Percentiles rank a stretch among this genome's conserved stretches.
phyloP scores from a whole-genome alignment of 2,888 invertebrate species.

The Phalera bucephala region DNA sequence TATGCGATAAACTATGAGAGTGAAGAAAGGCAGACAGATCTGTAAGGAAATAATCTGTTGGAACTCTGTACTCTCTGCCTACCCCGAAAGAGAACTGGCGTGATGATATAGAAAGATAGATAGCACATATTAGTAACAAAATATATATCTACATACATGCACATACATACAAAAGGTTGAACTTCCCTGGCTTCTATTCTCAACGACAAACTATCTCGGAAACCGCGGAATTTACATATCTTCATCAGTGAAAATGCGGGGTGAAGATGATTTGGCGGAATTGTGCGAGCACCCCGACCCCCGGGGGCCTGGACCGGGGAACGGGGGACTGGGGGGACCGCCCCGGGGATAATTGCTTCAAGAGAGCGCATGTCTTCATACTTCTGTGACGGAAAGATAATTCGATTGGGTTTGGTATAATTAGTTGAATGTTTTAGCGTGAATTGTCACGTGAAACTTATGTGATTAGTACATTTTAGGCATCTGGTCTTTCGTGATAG shows the following conservation, averaged over 20 bases:
- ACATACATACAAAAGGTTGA: constrained; percentile 39
- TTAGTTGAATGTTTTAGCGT: constrained; percentile 38
- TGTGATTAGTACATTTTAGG: too few relatives aligned
- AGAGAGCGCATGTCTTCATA: constrained; percentile 70
- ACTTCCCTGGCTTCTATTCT: constrained; percentile 20
- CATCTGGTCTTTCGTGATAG: too few relatives aligned
- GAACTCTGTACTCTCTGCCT: too few relatives aligned
- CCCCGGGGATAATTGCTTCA: constrained; percentile 57
- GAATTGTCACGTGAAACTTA: too few relatives aligned
- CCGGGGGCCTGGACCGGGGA: constrained; percentile 14
- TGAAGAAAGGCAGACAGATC: too few relatives aligned
- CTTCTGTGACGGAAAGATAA: constrained; percentile 69
- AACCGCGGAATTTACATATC: constrained; percentile 70
- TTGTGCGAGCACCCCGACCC: constrained; percentile 44
- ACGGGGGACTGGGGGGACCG: constrained; percentile 18
- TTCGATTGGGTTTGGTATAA: constrained; percentile 72
- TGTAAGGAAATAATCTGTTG: too few relatives aligned
- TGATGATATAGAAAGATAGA: too few relatives aligned
- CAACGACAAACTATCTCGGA: constrained; percentile 51
- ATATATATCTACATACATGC: too few relatives aligned
- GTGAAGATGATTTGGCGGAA: constrained; percentile 75
- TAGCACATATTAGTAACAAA: too few relatives aligned
- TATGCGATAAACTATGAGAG: too few relatives aligned
- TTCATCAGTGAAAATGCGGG: constrained; percentile 70
- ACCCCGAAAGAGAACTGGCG: too few relatives aligned